phyloP scores from a whole-genome alignment of 1,140 invertebrate genomes.

The Dendroctonus valens region DNA sequence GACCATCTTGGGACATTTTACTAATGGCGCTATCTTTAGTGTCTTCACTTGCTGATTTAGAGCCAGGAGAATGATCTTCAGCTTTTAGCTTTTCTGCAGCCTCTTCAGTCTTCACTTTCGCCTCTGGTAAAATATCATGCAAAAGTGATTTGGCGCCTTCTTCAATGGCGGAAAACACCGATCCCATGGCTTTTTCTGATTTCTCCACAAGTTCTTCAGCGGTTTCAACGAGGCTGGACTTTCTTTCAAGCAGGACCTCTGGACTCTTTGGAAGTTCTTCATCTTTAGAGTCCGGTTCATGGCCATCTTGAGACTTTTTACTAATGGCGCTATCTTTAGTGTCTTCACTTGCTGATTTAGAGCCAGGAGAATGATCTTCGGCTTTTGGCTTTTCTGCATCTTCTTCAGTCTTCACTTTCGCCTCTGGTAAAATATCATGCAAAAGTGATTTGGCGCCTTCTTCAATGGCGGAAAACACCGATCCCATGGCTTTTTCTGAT shows the following conservation, averaged over 20 bases:
- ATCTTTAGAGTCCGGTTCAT: not conserved
- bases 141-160: not conserved
- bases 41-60: too few relatives aligned
- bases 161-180: not conserved
- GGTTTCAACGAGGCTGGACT: too few relatives aligned
- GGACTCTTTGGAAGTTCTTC: too few relatives aligned
- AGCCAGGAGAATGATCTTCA: not conserved
- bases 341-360: too few relatives aligned
- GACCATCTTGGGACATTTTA: not conserved
- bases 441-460: not conserved
- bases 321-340: not conserved
- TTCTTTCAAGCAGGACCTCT: too few relatives aligned
- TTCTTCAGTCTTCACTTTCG: not conserved
- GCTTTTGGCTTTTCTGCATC: not conserved
- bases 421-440: not conserved
- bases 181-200: not conserved
- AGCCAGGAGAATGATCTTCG: not conserved
- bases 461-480: not conserved
- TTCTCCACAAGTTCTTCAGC: too few relatives aligned
- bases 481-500: constrained; percentile 12
- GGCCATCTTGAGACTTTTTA: not conserved
- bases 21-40: not conserved
- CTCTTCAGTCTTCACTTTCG: not conserved
- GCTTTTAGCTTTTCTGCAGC: not conserved
- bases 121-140: not conserved